These are phyloP conservation scores for Hypanus sabinus DNA, from an alignment of 2,113 vertebrate genomes.

Conservation along the genomic window DNA sequence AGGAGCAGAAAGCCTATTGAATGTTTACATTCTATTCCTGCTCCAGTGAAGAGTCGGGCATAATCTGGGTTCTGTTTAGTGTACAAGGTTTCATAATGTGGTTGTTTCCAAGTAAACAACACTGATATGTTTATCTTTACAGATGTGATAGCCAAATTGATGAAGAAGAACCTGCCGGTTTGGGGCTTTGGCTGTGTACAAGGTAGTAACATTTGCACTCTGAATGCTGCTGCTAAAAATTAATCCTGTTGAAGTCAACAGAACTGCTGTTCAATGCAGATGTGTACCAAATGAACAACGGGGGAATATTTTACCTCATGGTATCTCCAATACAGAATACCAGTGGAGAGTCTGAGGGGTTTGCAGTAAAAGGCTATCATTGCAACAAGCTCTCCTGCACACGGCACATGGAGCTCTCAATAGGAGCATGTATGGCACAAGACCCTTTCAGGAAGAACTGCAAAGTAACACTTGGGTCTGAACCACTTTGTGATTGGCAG, in stretches of 20 bases:
- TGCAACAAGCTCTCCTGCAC: background rate
- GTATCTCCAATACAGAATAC: background rate
- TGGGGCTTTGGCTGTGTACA: no score
- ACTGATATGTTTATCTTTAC: background rate
- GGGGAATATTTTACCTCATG: background rate
- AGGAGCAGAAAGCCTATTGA: background rate
- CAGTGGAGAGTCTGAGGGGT: background rate
- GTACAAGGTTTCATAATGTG: background rate
- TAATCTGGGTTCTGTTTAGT: background rate
- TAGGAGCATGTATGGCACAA: conserved; percentile 11
- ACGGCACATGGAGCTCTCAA: background rate
- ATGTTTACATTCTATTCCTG: background rate
- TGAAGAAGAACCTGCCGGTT: background rate
- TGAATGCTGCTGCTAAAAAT: no score
- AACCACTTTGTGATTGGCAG: background rate
- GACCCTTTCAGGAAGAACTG: background rate
- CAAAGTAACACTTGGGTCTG: background rate
- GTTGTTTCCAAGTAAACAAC: background rate
- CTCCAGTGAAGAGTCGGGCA: no score
- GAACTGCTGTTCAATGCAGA: no score
- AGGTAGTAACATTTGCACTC: no score
- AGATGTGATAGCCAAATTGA: background rate
- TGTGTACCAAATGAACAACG: no score
- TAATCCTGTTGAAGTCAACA: no score
- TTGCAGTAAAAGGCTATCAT: background rate